phyloP scores from a whole-genome alignment of 1,140 invertebrate genomes.

The Hormaphis cornu region DNA sequence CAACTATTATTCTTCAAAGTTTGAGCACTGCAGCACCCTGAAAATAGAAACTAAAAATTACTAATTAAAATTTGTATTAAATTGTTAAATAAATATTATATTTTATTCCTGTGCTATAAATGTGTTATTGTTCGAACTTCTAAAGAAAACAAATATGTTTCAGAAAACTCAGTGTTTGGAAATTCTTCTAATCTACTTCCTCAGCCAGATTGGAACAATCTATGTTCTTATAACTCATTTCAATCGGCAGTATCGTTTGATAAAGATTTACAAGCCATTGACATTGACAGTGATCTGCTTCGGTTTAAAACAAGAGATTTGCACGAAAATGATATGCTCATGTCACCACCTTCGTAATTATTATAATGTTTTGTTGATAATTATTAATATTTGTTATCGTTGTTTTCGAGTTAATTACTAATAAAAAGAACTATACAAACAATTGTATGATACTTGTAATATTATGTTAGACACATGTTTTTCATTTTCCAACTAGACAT shows the following conservation, averaged over 20 bases:
- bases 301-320: constrained; percentile 20
- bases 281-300: constrained; percentile 19
- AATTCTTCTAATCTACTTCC: constrained; percentile 4
- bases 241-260: background rate
- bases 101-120: no score
- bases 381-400: no score
- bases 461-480: no score
- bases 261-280: constrained; percentile 25
- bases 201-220: constrained; percentile 17
- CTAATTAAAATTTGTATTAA: no score
- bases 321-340: constrained; percentile 19
- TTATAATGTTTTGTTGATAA: constrained; percentile 1
- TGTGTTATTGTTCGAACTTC: no score
- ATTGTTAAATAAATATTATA: no score
- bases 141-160: background rate
- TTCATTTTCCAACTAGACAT: no score
- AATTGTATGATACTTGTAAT: no score
- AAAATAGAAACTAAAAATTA: no score
- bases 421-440: background rate
- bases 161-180: constrained; percentile 11
- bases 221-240: constrained; percentile 24
- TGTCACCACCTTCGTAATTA: constrained; percentile 6
- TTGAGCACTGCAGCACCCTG: no score
- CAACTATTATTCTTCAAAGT: no score
- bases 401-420: constrained; percentile 8